Percentiles rank a stretch among this genome's conserved stretches.
Conservation (phyloP, 2,888 invertebrate species). For the Nezara viridula region DNA sequence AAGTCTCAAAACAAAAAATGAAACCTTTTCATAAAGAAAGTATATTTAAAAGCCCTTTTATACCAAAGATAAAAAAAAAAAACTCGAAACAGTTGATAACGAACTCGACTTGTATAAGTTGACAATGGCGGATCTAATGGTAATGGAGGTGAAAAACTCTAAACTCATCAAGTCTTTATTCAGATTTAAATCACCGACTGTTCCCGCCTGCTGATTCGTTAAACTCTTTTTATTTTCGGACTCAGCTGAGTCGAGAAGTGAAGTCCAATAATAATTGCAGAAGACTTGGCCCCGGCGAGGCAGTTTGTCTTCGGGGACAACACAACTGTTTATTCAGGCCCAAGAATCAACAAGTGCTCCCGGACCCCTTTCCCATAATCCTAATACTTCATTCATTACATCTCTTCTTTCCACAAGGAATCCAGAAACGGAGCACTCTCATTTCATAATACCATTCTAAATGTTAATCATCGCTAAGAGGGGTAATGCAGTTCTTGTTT, state of each 20-base stretch:
- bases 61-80: neutral
- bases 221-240: constrained; percentile 10
- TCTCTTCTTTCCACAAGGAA: neutral
- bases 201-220: constrained; percentile 3
- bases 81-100: neutral
- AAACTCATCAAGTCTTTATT: constrained; percentile 36
- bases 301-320: constrained; percentile 36
- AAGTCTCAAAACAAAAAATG: neutral
- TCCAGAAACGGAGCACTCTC: neutral
- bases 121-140: constrained; percentile 34
- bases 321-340: constrained; percentile 41
- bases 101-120: constrained; percentile 32
- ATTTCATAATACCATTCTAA: neutral
- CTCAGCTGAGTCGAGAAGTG: neutral
- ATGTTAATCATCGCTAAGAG: neutral
- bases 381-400: constrained; percentile 38
- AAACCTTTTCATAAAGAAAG: neutral
- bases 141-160: constrained; percentile 49
- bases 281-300: neutral
- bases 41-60: neutral
- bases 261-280: neutral
- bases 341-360: constrained; percentile 21
- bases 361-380: constrained; percentile 37
- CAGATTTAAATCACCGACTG: constrained; percentile 44
- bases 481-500: neutral